Base-by-base conservation (phyloP, 2,113 vertebrate species). In the Tenrec ecaudatus region DNA sequence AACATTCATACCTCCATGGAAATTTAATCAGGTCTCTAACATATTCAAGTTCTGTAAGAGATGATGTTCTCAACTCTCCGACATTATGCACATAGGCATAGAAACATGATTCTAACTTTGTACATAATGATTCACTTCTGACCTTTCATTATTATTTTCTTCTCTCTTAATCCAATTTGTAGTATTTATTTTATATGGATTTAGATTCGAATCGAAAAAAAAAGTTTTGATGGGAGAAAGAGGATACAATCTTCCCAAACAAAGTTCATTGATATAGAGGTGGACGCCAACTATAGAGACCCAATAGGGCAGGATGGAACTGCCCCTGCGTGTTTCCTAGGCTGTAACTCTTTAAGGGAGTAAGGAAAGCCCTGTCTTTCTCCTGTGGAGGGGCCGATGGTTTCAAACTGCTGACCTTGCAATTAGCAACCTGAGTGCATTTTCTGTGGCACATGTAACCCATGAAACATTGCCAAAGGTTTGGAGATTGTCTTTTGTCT, bases 171-270 rank as follows among this genome's bases (percentile, higher is more conserved):
- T 43, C 20, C 64, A 43, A 40, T 53, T 69, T 86, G 43, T 60
- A 92, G 43, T 47, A 68, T 92, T 73, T 57, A 43, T n/a, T 80
- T 62, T 82, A 84, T 53, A 47, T 66, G 73, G 82, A 90, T 57
- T 89, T 7, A 73, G 23, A 20, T 60, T 66, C 73, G 5, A 87
- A 53, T 60, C 5, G 40, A n/a, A 16, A 53, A 53, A 53, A 53
- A 53, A 53, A 53, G 11, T 57, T 75, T 84, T 64, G 1, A 38
- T 19, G 15, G n/a, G 19, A 9, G 29, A 4, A 38, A 73, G 4
- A 62, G 6, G 1, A 53, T 53, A 53, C 9, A 53, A 5, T 53
- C 47, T 53, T 53, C 47, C 12, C 47, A 53, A 53, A 14, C 47
- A 53, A 53, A 53, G 47, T 14, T 53, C 47, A 53, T 10, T 53